Conservation (phyloP, 2,888 invertebrate genomes). For the Spodoptera exigua region DNA sequence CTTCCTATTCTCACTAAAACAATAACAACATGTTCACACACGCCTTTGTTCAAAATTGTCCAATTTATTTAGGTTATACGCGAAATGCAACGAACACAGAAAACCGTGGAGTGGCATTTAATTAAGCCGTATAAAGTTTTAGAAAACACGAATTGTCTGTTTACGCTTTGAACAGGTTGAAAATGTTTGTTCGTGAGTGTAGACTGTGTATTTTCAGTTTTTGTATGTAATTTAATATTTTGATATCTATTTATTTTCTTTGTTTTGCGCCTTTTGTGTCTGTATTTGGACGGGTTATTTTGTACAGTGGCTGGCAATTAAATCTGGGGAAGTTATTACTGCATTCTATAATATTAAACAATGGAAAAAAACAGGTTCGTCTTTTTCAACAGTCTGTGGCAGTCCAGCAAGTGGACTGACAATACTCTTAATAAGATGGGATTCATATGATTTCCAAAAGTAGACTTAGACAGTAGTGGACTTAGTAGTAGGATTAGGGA, state of each 20-base stretch:
- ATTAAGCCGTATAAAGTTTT: constrained; percentile 67
- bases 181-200: constrained; percentile 23
- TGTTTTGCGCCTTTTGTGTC: neutral
- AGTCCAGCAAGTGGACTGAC: too few relatives aligned
- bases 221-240: constrained; percentile 31
- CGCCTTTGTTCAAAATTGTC: constrained; percentile 62
- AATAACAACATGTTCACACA: constrained; percentile 38
- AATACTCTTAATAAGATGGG: too few relatives aligned
- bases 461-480: too few relatives aligned
- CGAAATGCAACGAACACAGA: constrained; percentile 55
- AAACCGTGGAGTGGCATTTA: constrained; percentile 74
- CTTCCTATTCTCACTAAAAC: neutral
- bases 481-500: too few relatives aligned
- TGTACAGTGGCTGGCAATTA: neutral
- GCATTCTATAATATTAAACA: too few relatives aligned
- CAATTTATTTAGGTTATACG: constrained; percentile 73
- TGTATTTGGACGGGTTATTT: neutral
- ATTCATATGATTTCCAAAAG: too few relatives aligned
- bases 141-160: constrained; percentile 53
- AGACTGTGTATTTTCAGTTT: constrained; percentile 9
- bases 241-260: neutral
- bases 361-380: too few relatives aligned
- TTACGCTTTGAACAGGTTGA: constrained; percentile 23
- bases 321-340: neutral
- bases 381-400: too few relatives aligned